These are phyloP conservation scores for Dinomys branickii DNA, from an alignment of 2,113 vertebrate species.

Conservation along the genomic window DNA sequence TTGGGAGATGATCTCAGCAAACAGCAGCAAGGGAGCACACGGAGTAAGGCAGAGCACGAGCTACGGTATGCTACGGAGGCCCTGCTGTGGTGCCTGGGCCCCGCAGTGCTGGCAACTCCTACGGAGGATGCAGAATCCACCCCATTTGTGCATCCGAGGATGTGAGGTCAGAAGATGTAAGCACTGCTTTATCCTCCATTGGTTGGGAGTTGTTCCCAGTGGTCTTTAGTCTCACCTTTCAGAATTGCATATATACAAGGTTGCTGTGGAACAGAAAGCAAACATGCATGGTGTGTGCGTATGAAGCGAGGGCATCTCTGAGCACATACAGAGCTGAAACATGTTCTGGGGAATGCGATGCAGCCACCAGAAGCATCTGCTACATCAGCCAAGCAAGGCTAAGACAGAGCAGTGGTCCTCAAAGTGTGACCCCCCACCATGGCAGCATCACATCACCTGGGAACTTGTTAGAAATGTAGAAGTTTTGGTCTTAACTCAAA, in stretches of 20 bases:
- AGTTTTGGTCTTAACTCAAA: neutral
- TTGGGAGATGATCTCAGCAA: neutral
- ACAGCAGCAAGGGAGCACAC: neutral
- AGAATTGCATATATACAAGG: neutral
- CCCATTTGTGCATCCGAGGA: neutral
- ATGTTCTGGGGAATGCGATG: neutral
- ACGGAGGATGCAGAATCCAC: neutral
- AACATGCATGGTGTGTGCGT: rapidly evolving
- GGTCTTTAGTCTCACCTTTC: neutral
- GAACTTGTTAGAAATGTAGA: neutral
- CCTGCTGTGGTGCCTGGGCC: neutral
- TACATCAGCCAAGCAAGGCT: neutral
- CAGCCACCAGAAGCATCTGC: neutral
- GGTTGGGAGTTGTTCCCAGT: neutral
- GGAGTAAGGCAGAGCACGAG: neutral
- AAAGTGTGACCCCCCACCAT: neutral
- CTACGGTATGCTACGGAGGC: neutral
- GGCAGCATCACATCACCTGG: neutral
- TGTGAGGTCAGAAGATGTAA: neutral
- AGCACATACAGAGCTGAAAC: neutral
- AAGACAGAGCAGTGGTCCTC: neutral
- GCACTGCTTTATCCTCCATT: neutral
- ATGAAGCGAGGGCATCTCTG: neutral
- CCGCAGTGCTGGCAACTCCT: neutral
- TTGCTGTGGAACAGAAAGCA: neutral